A percentile compares a stretch with the other conserved stretches of the same genome.
phyloP scores from a whole-genome alignment of 2,888 invertebrate genomes.

The Halictus quadricinctus region DNA sequence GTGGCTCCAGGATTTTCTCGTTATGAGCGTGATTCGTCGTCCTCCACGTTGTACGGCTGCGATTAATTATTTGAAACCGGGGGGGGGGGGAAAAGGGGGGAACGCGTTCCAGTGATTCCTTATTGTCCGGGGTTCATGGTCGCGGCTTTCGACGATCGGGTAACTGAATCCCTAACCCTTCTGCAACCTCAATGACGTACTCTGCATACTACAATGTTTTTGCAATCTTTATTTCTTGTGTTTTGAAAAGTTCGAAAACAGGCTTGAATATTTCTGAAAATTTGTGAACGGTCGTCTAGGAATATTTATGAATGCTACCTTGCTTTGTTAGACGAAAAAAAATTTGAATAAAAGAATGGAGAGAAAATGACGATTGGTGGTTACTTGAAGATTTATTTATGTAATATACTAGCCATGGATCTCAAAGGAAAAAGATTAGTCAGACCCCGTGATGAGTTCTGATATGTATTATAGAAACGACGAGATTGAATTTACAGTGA shows the following conservation, averaged over 20 bases:
- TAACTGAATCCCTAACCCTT: neutral
- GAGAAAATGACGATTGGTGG: neutral
- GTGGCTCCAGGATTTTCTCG: neutral
- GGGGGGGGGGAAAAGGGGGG: neutral
- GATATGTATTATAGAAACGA: no score
- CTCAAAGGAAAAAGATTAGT: no score
- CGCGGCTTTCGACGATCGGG: neutral
- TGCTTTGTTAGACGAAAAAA: neutral
- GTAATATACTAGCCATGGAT: no score
- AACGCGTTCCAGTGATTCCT: neutral
- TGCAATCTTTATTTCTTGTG: no score
- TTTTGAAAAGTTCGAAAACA: no score
- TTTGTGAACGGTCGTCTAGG: no score
- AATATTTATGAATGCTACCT: neutral
- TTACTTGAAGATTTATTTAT: neutral
- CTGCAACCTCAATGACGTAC: neutral
- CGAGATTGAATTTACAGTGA: no score
- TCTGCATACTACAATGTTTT: neutral
- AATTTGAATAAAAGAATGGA: neutral
- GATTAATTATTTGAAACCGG: conserved; percentile 14
- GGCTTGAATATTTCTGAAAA: neutral
- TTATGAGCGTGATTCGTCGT: conserved; percentile 3
- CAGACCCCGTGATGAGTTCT: no score
- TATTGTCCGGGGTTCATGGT: no score
- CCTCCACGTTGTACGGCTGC: neutral